Evolutionary conservation across 2,888 invertebrate genomes (phyloP), one percentile per base, ranked within the genome.

Genomic region (Carcina quercana): DNA sequence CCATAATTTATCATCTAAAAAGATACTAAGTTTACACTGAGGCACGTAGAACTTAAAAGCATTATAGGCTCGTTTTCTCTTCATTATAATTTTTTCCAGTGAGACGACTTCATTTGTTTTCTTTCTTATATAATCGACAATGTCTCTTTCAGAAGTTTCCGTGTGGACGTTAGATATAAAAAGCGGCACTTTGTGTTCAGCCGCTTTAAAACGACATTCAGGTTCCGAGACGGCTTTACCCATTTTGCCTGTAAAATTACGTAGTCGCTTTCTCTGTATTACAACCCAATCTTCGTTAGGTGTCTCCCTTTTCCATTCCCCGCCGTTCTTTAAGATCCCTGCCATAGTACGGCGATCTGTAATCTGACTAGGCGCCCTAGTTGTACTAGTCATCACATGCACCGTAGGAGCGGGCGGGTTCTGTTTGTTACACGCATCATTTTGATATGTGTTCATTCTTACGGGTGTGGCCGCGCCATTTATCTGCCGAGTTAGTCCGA

Each of bases 141-240:
- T 43, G 12, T 43, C 38, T 2, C 13, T 7, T 25, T 34, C 37
- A n/a, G 25, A 15, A 1, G 39, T 34, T 1, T 42, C 40, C 24
- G 34, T 34, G 17, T 27, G 25, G 5, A 46, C 40, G 17, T 43
- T 42, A 24, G 35, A 38, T 12, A 45, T 38, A 36, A 34, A 43
- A 6, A 41, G 22, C 0, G 41, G 42, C 1, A 40, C 24, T 25
- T 37, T 38, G 1, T 22, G 13, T 1, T 39, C 39, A 5, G 45
- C 42, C 5, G 42, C 40, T 20, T 34, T 37, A 25, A 41, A 43
- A 6, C 28, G 35, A 5, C 8, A 2, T 8, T 5, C 24, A 6
- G 3, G 20, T 3, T 14, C 15, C n/a, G n/a, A n/a, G 2, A n/a
- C 25, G 3, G 25, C 22, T 8, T 7, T 15, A 2, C 31, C 31